Conservation (phyloP, 23 tunicate species). For the Pegea sp. region DNA sequence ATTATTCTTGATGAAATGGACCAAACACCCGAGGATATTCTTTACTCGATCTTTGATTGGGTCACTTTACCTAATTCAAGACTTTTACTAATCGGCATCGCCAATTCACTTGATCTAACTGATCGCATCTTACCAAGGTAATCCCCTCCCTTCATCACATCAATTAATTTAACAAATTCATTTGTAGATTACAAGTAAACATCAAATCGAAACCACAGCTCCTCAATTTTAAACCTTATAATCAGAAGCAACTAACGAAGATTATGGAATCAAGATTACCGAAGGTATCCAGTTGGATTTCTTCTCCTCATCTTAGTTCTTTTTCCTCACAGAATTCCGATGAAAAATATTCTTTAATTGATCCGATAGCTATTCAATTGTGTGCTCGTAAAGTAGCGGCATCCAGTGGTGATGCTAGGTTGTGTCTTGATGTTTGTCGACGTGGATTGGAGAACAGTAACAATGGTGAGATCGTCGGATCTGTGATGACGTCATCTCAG, state of each 20-base stretch:
- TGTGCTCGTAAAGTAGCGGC: constrained; percentile 93
- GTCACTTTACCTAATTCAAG: constrained; percentile 23
- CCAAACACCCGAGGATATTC: constrained; percentile 64
- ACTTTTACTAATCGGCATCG: constrained; percentile 72
- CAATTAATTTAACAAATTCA: not conserved
- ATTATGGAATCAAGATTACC: constrained; percentile 51
- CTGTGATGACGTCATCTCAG: too few relatives aligned
- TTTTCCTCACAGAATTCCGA: constrained; percentile 1
- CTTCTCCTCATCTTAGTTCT: not conserved
- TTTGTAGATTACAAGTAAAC: constrained; percentile 26
- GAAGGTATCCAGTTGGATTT: constrained; percentile 13
- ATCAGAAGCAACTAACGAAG: constrained; percentile 33
- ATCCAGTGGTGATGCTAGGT: constrained; percentile 80
- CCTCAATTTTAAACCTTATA: constrained; percentile 61
- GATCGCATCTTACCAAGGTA: constrained; percentile 89
- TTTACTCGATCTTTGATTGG: constrained; percentile 82
- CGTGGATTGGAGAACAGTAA: constrained; percentile 79
- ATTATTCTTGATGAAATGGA: constrained; percentile 95
- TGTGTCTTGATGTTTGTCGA: constrained; percentile 76
- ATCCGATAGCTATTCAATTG: constrained; percentile 63
- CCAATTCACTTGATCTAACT: constrained; percentile 85
- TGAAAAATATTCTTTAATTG: constrained; percentile 9
- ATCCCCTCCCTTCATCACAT: not conserved
- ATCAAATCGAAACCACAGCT: constrained; percentile 23
- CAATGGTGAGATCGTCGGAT: constrained; percentile 25